Conservation (phyloP, 2,113 vertebrate genomes). For the Pterocles gutturalis region DNA sequence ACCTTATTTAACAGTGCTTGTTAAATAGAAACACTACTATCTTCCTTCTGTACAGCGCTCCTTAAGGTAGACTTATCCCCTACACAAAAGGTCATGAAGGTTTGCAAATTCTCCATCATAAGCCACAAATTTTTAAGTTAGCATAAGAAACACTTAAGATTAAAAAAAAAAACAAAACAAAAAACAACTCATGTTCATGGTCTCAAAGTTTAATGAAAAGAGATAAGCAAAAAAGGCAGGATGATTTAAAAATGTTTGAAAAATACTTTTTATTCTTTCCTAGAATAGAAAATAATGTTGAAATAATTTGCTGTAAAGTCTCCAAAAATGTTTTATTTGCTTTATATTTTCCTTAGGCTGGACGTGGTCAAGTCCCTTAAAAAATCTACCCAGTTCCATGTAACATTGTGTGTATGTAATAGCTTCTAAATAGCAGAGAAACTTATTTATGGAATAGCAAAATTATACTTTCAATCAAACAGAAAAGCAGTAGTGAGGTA, state of each 20-base stretch:
- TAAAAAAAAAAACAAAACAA: background rate
- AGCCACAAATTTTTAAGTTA: background rate
- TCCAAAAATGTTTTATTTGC: background rate
- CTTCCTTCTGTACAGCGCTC: background rate
- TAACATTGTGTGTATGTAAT: background rate
- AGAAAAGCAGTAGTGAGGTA: background rate
- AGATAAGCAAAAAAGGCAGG: rapidly evolving
- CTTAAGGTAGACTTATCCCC: background rate
- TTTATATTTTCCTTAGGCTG: background rate
- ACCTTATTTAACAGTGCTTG: background rate
- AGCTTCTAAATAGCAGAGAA: background rate
- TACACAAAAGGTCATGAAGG: background rate
- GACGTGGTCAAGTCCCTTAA: background rate
- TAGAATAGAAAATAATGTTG: background rate
- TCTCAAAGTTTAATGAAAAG: background rate
- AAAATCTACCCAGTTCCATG: background rate
- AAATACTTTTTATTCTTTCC: background rate
- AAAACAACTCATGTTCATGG: background rate
- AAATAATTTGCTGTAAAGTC: background rate
- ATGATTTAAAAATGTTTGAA: background rate
- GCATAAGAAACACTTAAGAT: background rate
- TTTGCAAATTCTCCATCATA: background rate
- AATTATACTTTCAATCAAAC: background rate
- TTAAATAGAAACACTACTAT: background rate
- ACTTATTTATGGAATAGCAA: background rate